Percentiles rank a stretch among this genome's conserved stretches.
Evolutionary conservation across 2,113 vertebrate species (phyloP).

Genomic region (Halichoerus grypus): DNA sequence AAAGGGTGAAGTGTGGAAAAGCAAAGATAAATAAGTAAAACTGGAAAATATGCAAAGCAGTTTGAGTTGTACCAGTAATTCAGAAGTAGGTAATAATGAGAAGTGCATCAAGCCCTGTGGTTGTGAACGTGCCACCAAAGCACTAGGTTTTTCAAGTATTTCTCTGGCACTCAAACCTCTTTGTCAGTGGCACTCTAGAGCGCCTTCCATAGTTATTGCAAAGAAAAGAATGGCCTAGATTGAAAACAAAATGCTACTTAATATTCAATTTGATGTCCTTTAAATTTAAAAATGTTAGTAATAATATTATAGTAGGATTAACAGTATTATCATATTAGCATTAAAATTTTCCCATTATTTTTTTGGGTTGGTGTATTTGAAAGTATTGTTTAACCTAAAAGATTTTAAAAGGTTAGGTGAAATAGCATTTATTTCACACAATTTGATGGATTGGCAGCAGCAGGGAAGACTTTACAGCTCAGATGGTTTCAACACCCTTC

Average conservation of each 20-base stretch:
- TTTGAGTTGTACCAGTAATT: conserved; percentile 15
- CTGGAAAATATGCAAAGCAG: conserved; percentile 29
- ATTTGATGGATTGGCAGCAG: conserved; percentile 68
- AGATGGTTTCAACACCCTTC: conserved; percentile 56
- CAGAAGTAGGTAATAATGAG: conserved; percentile 14
- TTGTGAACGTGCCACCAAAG: not conserved
- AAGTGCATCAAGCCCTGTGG: not conserved
- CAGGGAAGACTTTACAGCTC: not conserved
- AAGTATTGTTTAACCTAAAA: conserved; percentile 75
- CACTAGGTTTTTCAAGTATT: not conserved
- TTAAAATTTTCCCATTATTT: conserved; percentile 56
- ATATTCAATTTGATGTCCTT: conserved; percentile 22
- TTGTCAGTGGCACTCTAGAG: not conserved
- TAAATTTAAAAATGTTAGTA: conserved; percentile 27
- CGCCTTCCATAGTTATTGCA: not conserved
- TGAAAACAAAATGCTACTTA: conserved; percentile 39
- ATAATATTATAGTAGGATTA: conserved; percentile 35
- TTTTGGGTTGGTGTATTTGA: conserved; percentile 63
- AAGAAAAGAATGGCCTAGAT: not conserved
- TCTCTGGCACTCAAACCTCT: not conserved
- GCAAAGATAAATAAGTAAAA: conserved; percentile 71
- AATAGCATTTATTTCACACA: conserved; percentile 64
- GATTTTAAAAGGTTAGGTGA: conserved; percentile 56
- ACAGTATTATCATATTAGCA: conserved; percentile 60
- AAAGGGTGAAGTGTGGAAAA: conserved; percentile 74